These are phyloP conservation scores for Myripristis murdjan DNA, from an alignment of 2,797 vertebrate genomes.

Conservation along the genomic window DNA sequence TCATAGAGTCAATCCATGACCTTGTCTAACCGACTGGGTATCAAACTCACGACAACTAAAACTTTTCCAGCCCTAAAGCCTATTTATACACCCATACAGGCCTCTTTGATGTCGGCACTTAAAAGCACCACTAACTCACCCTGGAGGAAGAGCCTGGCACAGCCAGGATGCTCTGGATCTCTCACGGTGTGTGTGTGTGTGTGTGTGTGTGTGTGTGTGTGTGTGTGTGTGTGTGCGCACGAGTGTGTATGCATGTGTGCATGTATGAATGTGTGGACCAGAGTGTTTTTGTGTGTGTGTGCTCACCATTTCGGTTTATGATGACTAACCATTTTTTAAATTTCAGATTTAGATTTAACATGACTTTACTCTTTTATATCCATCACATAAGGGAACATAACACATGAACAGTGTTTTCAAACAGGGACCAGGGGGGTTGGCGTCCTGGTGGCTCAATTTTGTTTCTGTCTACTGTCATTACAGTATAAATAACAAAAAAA, in stretches of 20 bases:
- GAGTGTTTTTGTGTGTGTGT: not conserved
- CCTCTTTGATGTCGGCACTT: constrained; percentile 81
- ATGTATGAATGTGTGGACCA: not conserved
- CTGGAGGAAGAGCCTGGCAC: constrained; percentile 72
- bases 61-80: constrained; percentile 75
- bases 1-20: constrained; percentile 74
- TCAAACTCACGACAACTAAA: constrained; percentile 76
- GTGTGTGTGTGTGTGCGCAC: not conserved
- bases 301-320: constrained; percentile 27
- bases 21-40: constrained; percentile 72
- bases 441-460: too few species aligned
- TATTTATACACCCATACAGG: constrained; percentile 71
- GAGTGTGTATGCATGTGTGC: not conserved
- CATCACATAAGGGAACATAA: too few species aligned
- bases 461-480: too few species aligned
- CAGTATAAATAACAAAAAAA: too few species aligned
- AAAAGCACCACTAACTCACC: constrained; percentile 81
- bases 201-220: not conserved
- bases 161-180: constrained; percentile 68
- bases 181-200: constrained; percentile 37
- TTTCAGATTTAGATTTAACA: constrained; percentile 45
- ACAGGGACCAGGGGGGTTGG: too few species aligned
- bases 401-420: too few species aligned
- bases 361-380: constrained; percentile 40
- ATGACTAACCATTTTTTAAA: constrained; percentile 45